A percentile compares a stretch with the other conserved stretches of the same genome.
Conservation (phyloP, 2,797 vertebrate genomes). For the Parotocinclus haroldoi region DNA sequence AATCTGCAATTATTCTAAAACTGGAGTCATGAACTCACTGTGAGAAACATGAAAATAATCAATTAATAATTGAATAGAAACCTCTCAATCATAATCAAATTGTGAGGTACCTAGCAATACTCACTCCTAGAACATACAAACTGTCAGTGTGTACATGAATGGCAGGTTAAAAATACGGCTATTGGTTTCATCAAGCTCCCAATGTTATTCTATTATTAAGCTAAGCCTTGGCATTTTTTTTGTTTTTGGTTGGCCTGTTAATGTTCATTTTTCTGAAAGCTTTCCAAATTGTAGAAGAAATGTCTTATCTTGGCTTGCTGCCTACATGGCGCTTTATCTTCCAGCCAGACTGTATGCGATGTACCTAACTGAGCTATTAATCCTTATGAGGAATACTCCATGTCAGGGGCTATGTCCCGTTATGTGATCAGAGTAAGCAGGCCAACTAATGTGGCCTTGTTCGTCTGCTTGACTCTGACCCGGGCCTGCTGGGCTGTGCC, state of each 20-base stretch:
- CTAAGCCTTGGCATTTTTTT: conserved; percentile 11
- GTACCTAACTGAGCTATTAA: conserved; percentile 43
- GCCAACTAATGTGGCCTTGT: conserved; percentile 29
- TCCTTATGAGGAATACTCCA: conserved; percentile 46
- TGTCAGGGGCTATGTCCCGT: conserved; percentile 43
- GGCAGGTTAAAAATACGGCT: too few species aligned
- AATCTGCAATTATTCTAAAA: too few species aligned
- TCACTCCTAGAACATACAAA: too few species aligned
- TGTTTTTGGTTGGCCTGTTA: conserved; percentile 19
- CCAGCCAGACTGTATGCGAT: conserved; percentile 24
- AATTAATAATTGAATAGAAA: too few species aligned
- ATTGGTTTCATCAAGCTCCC: too few species aligned
- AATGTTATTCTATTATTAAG: too few species aligned
- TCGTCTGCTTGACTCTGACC: conserved; percentile 9
- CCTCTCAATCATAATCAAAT: too few species aligned
- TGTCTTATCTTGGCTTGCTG: conserved; percentile 41
- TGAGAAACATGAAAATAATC: too few species aligned
- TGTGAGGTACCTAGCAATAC: too few species aligned
- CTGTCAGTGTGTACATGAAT: too few species aligned
- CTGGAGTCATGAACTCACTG: too few species aligned
- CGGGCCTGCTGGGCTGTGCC: conserved; percentile 3
- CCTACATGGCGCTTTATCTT: conserved; percentile 41
- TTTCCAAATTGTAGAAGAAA: conserved; percentile 38
- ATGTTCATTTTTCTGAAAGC: conserved; percentile 25
- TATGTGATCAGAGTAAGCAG: conserved; percentile 47